phyloP scores from a whole-genome alignment of 2,888 invertebrate species.

The Pilophorus perplexus region DNA sequence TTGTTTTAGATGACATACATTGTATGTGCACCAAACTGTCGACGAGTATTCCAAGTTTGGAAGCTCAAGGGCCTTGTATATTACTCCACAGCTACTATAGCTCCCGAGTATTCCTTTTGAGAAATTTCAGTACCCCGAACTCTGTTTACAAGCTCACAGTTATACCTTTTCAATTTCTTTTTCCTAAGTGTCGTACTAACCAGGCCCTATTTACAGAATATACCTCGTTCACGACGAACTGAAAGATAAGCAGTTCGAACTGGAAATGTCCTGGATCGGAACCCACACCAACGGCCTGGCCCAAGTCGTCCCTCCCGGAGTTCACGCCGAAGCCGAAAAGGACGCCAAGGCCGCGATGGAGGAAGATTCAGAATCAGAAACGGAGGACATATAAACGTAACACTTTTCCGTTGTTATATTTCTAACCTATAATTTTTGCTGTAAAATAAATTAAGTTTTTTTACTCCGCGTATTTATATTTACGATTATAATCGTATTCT shows the following conservation, averaged over 20 bases:
- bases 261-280: conserved; percentile 93
- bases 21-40: too few relatives aligned
- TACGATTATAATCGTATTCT: too few relatives aligned
- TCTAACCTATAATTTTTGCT: conserved; percentile 23
- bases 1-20: too few relatives aligned
- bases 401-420: conserved; percentile 20
- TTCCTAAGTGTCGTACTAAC: too few relatives aligned
- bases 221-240: conserved; percentile 89
- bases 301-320: conserved; percentile 71
- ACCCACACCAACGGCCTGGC: conserved; percentile 74
- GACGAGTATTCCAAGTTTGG: too few relatives aligned
- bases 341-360: conserved; percentile 81
- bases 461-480: too few relatives aligned
- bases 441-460: conserved; percentile 35
- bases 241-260: conserved; percentile 92
- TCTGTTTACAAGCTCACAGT: too few relatives aligned
- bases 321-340: conserved; percentile 80
- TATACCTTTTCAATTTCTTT: not conserved
- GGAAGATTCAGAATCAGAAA: conserved; percentile 82
- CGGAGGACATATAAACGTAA: conserved; percentile 64
- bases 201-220: conserved; percentile 59
- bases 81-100: too few relatives aligned
- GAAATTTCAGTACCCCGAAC: too few relatives aligned
- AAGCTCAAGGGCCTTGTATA: too few relatives aligned
- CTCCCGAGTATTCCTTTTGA: not conserved